phyloP scores from a whole-genome alignment of 2,113 vertebrate genomes.

The Pristiophorus japonicus region DNA sequence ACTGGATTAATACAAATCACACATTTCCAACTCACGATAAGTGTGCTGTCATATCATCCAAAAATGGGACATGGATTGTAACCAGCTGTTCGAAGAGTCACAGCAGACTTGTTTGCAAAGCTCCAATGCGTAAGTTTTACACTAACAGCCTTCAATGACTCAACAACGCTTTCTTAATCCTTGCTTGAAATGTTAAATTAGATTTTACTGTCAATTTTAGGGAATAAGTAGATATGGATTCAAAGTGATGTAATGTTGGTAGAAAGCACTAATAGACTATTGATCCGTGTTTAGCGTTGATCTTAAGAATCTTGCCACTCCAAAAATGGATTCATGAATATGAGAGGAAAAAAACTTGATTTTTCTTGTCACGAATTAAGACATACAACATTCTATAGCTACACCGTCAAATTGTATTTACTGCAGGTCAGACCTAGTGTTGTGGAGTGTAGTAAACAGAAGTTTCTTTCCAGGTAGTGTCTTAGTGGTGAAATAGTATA shows the following conservation, averaged over 20 bases:
- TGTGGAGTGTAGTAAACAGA: background rate
- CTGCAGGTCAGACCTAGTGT: background rate
- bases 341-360: background rate
- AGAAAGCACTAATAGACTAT: background rate
- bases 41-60: constrained; percentile 70
- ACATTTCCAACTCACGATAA: background rate
- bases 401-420: background rate
- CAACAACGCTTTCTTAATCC: background rate
- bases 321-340: background rate
- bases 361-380: background rate
- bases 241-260: no score
- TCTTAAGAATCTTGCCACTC: background rate
- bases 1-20: constrained; percentile 61
- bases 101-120: constrained; percentile 83
- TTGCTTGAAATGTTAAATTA: background rate
- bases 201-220: background rate
- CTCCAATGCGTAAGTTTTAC: constrained; percentile 61
- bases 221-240: background rate
- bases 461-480: background rate
- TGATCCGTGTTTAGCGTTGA: background rate
- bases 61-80: constrained; percentile 67
- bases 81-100: constrained; percentile 60
- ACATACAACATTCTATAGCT: background rate
- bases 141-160: background rate
- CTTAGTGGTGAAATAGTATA: background rate